These are phyloP conservation scores for Rana temporaria DNA, from an alignment of 2,113 vertebrate genomes.

Conservation along the genomic window DNA sequence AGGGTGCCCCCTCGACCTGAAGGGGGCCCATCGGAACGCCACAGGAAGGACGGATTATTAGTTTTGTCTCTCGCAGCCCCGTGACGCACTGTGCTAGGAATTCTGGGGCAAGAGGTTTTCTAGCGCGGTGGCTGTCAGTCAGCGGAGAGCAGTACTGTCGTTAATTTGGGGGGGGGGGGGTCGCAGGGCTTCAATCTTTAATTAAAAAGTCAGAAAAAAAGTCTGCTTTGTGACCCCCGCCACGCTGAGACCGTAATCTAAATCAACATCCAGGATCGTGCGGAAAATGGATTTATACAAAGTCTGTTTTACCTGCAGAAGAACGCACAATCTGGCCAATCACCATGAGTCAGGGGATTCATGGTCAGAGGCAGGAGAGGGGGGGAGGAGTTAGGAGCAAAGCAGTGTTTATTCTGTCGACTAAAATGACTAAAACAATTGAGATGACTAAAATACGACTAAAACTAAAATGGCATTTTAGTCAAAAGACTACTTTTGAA, in stretches of 20 bases:
- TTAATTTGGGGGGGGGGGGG: neutral
- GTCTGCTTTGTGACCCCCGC: neutral
- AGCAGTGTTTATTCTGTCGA: too few species aligned
- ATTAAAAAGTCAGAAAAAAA: constrained; percentile 17
- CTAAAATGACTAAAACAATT: too few species aligned
- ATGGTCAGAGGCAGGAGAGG: neutral
- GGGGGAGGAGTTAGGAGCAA: neutral
- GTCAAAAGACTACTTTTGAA: too few species aligned
- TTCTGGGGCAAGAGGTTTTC: constrained; percentile 33
- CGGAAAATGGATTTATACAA: neutral
- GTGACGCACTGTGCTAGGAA: constrained; percentile 7
- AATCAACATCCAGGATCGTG: neutral
- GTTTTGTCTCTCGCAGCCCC: constrained; percentile 15
- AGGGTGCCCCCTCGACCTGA: constrained; percentile 18
- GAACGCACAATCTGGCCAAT: too few species aligned
- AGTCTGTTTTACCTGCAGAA: too few species aligned
- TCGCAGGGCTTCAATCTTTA: constrained; percentile 4
- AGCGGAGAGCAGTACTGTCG: neutral
- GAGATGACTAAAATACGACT: too few species aligned
- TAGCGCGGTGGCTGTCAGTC: constrained; percentile 18
- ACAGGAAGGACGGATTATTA: constrained; percentile 25
- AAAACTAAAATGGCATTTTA: too few species aligned
- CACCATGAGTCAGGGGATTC: too few species aligned
- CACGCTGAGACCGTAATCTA: neutral
- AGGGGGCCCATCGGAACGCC: constrained; percentile 6